Percentiles rank a stretch among this genome's conserved stretches.
phyloP scores from a whole-genome alignment of 1,140 invertebrate genomes.

The Saccostrea echinata region DNA sequence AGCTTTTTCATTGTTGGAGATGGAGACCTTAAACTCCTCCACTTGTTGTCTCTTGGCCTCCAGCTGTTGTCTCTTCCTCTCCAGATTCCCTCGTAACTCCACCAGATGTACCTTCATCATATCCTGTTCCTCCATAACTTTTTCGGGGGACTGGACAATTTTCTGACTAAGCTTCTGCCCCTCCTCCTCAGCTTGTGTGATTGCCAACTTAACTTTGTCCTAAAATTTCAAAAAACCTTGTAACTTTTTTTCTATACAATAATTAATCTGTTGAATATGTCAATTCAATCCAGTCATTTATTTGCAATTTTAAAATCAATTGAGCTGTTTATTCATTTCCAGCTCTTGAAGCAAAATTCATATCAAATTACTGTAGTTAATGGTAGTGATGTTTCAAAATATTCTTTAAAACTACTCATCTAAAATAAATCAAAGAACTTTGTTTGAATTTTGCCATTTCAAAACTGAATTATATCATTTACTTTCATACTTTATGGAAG shows the following conservation, averaged over 20 bases:
- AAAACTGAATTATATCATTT: too few relatives aligned
- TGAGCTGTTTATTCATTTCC: neutral
- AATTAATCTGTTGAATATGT: neutral
- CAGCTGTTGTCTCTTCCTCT: conserved; percentile 57
- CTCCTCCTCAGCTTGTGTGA: conserved; percentile 53
- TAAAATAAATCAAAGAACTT: too few relatives aligned
- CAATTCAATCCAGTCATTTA: neutral
- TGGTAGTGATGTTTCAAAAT: too few relatives aligned
- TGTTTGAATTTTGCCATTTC: too few relatives aligned
- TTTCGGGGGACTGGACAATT: conserved; percentile 71
- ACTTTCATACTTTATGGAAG: too few relatives aligned
- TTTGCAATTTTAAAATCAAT: neutral
- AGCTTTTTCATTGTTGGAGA: conserved; percentile 55
- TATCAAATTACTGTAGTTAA: too few relatives aligned
- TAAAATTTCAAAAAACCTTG: neutral
- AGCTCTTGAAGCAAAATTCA: too few relatives aligned
- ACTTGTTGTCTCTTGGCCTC: conserved; percentile 54
- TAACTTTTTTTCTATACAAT: neutral
- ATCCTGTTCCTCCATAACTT: conserved; percentile 66
- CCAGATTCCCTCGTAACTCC: conserved; percentile 54
- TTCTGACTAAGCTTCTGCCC: conserved; percentile 68
- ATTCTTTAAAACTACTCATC: too few relatives aligned
- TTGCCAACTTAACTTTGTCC: neutral
- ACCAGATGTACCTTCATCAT: conserved; percentile 59
- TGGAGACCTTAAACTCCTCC: conserved; percentile 46